Percentiles rank a stretch among this genome's conserved stretches.
These are phyloP conservation scores for Sebastes iracundus DNA, from an alignment of 2,797 vertebrate species.

Conservation along the genomic window DNA sequence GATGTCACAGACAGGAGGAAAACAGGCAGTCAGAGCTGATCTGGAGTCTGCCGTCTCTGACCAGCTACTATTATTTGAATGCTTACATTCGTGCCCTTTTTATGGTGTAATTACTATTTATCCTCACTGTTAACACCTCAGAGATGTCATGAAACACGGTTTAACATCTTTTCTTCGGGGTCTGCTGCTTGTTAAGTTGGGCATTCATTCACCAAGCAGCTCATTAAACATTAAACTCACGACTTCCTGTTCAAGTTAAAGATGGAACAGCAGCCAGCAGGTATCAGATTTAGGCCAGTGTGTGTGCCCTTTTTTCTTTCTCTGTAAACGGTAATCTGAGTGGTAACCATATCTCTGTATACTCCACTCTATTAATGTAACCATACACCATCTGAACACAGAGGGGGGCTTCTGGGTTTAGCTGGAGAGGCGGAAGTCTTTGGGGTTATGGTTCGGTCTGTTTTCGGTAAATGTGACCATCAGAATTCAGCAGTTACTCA, in stretches of 20 bases:
- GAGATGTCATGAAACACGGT: not conserved
- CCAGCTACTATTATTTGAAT: not conserved
- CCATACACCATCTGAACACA: not conserved
- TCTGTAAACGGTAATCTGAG: not conserved
- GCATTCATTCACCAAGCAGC: not conserved
- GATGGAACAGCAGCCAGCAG: not conserved
- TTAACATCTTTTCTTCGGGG: not conserved
- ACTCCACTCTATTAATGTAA: not conserved
- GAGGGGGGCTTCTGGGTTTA: not conserved
- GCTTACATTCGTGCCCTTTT: not conserved
- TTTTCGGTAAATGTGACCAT: not conserved
- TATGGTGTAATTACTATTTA: not conserved
- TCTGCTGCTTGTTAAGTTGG: not conserved
- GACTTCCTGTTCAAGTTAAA: not conserved
- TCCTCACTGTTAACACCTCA: not conserved
- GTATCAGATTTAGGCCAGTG: not conserved
- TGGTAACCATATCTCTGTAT: not conserved
- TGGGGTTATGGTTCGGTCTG: not conserved
- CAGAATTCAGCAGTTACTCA: not conserved
- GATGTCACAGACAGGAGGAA: rapidly evolving
- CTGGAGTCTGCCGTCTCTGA: too few species aligned
- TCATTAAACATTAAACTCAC: not conserved
- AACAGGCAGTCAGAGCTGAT: too few species aligned
- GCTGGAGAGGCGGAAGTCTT: not conserved
- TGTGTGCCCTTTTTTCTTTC: not conserved